Percentiles rank a stretch among this genome's conserved stretches.
phyloP scores from a whole-genome alignment of 2,888 invertebrate species.

The Tiliacea citrago region DNA sequence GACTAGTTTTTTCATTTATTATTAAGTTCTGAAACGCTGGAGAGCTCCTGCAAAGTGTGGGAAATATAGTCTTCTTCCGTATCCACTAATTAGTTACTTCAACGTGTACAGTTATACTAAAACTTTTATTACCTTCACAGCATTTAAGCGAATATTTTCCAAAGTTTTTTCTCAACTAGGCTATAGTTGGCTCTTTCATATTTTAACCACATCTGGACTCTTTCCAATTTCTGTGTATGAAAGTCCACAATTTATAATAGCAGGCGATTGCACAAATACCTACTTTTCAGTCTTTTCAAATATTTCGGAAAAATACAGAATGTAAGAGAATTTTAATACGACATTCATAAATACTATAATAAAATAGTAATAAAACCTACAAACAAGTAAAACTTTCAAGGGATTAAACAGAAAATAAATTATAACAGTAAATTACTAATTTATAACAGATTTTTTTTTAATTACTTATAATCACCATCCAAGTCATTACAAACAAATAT shows the following conservation, averaged over 20 bases:
- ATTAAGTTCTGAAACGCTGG: neutral
- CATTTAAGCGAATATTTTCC: constrained; percentile 19
- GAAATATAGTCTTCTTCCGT: neutral
- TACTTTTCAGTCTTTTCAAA: constrained; percentile 17
- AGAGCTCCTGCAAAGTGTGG: neutral
- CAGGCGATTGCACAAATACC: constrained; percentile 59
- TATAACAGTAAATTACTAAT: too few species aligned
- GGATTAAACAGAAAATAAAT: neutral
- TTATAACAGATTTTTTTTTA: neutral
- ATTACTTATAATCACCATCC: constrained; percentile 8
- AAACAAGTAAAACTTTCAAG: neutral
- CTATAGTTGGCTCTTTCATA: constrained; percentile 57
- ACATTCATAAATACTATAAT: neutral
- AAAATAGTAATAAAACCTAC: neutral
- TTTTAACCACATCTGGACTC: constrained; percentile 66
- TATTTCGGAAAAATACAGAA: constrained; percentile 22
- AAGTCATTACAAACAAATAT: constrained; percentile 46
- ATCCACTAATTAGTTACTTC: neutral
- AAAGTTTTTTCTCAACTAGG: constrained; percentile 30
- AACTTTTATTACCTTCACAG: neutral
- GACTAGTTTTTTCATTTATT: neutral
- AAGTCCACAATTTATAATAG: constrained; percentile 69
- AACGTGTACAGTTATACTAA: neutral
- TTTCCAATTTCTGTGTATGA: constrained; percentile 69
- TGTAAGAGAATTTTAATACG: neutral